phyloP scores from a whole-genome alignment of 2,113 vertebrate species.

The Azemiops feae region DNA sequence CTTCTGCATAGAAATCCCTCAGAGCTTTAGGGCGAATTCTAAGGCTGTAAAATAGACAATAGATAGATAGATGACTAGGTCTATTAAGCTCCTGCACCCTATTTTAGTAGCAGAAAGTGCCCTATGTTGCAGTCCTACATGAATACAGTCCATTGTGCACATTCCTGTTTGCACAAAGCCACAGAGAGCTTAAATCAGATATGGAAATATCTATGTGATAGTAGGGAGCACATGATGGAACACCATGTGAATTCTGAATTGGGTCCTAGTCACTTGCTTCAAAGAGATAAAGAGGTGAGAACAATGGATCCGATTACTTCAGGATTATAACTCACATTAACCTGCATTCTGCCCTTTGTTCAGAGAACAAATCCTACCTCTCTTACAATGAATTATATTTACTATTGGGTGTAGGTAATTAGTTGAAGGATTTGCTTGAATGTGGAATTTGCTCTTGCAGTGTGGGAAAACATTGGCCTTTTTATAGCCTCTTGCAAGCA shows the following conservation, averaged over 20 bases:
- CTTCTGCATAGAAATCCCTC: background rate
- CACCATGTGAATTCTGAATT: background rate
- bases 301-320: background rate
- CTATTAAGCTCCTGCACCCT: background rate
- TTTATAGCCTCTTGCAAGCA: slow-evolving; percentile 33
- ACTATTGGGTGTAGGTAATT: background rate
- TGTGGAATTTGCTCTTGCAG: background rate
- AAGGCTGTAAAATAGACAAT: background rate
- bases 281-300: background rate
- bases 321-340: background rate
- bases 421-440: slow-evolving; percentile 14
- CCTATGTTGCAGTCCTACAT: background rate
- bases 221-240: background rate
- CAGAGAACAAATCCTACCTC: background rate
- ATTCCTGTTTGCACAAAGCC: background rate
- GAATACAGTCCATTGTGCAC: background rate
- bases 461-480: slow-evolving; percentile 44
- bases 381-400: background rate
- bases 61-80: background rate
- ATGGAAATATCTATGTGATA: background rate
- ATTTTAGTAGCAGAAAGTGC: background rate
- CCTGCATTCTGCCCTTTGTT: background rate
- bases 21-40: background rate
- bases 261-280: background rate
- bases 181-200: background rate